phyloP scores from a whole-genome alignment of 2,797 vertebrate species.

The Diglossa cyanea region DNA sequence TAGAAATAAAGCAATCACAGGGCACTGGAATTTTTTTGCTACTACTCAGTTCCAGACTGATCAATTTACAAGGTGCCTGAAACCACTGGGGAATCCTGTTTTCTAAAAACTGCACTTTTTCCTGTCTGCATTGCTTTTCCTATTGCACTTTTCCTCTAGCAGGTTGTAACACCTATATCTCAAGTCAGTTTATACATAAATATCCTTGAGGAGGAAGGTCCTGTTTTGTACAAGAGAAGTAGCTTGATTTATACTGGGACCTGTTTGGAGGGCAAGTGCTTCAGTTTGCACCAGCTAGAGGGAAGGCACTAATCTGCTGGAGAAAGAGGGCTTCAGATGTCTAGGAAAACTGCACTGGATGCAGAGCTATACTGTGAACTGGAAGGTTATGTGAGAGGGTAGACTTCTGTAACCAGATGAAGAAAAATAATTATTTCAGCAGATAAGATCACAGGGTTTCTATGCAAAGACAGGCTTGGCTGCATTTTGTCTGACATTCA shows the following conservation, averaged over 20 bases:
- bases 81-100: neutral
- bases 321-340: conserved; percentile 23
- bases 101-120: conserved; percentile 2
- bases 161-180: neutral
- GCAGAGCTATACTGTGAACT: conserved; percentile 45
- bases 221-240: neutral
- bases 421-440: conserved; percentile 58
- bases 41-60: neutral
- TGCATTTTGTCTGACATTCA: conserved; percentile 14
- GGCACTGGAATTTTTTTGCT: conserved; percentile 32
- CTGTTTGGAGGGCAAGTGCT: neutral
- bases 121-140: conserved; percentile 6
- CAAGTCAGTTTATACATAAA: neutral
- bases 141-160: neutral
- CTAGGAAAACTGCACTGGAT: conserved; percentile 14
- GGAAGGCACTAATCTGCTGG: neutral
- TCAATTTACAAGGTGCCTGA: conserved; percentile 52
- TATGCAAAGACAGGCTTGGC: conserved; percentile 24
- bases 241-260: neutral
- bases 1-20: conserved; percentile 10
- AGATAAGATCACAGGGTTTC: conserved; percentile 14
- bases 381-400: conserved; percentile 55
- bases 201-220: neutral
- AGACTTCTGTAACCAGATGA: conserved; percentile 55
- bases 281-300: neutral